Conservation (phyloP, 2,888 invertebrate species). For the Papilio protenor region DNA sequence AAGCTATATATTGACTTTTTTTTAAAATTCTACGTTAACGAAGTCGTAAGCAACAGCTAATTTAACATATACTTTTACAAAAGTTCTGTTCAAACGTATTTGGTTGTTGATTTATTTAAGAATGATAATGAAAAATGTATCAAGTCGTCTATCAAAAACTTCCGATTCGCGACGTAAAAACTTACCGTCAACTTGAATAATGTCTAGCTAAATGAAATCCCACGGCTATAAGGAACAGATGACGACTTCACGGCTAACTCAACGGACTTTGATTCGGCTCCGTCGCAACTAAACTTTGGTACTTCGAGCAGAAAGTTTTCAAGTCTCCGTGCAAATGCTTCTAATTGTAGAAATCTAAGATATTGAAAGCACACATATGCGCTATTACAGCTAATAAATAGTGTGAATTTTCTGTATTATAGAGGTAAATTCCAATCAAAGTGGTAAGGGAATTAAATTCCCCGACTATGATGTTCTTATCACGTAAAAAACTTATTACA, state of each 20-base stretch:
- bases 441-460: background rate
- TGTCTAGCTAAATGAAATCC: slow-evolving; percentile 80
- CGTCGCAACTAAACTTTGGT: slow-evolving; percentile 38
- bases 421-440: too few relatives aligned
- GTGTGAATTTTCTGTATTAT: too few relatives aligned
- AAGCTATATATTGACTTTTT: too few relatives aligned
- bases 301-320: background rate
- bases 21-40: too few relatives aligned
- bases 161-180: slow-evolving; percentile 68
- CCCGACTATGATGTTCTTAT: background rate
- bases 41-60: too few relatives aligned
- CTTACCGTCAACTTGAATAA: slow-evolving; percentile 75
- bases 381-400: too few relatives aligned
- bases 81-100: too few relatives aligned
- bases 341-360: background rate
- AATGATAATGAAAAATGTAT: slow-evolving; percentile 78
- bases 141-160: slow-evolving; percentile 78
- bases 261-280: slow-evolving; percentile 44
- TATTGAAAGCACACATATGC: background rate
- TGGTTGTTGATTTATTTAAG: slow-evolving; percentile 25
- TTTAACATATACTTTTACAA: too few relatives aligned
- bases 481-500: background rate
- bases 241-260: slow-evolving; percentile 60
- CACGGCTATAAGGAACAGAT: slow-evolving; percentile 78
- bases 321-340: slow-evolving; percentile 29